Conservation (phyloP, 2,113 vertebrate genomes). For the Myodes glareolus region DNA sequence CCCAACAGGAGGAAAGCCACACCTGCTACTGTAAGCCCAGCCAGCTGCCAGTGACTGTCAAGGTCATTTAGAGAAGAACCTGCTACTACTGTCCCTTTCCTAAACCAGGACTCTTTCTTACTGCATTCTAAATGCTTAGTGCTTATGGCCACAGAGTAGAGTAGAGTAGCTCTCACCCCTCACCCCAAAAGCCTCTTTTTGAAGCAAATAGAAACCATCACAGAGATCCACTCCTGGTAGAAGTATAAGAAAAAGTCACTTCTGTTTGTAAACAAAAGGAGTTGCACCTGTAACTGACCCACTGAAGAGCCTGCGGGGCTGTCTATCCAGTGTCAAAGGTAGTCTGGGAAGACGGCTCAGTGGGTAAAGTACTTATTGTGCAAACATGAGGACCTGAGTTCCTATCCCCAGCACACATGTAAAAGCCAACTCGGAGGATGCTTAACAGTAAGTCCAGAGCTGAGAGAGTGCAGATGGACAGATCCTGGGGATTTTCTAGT, state of each 20-base stretch:
- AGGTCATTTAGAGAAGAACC: background rate
- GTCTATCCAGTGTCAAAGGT: background rate
- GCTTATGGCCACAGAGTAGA: no score
- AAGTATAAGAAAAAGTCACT: constrained; percentile 15
- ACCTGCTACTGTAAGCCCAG: background rate
- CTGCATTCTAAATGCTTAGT: background rate
- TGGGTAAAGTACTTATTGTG: background rate
- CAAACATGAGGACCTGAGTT: background rate
- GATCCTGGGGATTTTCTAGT: background rate
- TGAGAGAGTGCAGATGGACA: background rate
- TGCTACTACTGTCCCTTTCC: no score
- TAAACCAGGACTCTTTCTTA: background rate
- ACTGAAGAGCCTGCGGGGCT: background rate
- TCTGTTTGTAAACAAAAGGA: constrained; percentile 20
- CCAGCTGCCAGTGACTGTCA: background rate
- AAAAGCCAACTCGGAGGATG: background rate
- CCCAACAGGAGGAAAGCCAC: background rate
- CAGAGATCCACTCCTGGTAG: background rate
- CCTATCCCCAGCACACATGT: no score
- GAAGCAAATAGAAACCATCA: background rate
- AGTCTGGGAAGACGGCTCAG: background rate
- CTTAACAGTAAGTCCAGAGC: background rate
- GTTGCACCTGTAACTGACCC: background rate
- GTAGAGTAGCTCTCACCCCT: background rate
- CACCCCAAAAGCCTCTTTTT: background rate